These are phyloP conservation scores for Elegia similella DNA, from an alignment of 2,888 invertebrate genomes.

Conservation along the genomic window DNA sequence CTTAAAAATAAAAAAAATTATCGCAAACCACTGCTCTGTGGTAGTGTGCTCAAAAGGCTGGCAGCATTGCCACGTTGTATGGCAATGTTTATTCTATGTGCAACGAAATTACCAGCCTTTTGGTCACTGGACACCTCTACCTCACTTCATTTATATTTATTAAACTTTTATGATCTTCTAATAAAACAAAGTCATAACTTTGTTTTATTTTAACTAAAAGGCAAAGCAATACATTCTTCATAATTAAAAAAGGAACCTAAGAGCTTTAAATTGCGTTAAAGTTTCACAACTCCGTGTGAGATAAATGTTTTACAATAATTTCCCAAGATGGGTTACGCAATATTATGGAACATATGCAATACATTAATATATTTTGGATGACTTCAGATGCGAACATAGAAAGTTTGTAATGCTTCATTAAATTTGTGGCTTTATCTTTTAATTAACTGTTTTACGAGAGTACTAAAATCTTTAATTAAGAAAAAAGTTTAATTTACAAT, in stretches of 20 bases:
- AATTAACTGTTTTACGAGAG: not conserved
- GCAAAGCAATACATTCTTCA: not conserved
- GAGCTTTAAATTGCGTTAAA: not conserved
- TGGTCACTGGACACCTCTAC: no score
- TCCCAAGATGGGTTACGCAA: not conserved
- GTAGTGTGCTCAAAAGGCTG: no score
- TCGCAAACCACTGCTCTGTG: no score
- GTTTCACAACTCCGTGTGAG: not conserved
- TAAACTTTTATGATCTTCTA: not conserved
- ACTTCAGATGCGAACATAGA: not conserved
- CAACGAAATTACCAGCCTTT: no score
- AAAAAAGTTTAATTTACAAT: not conserved
- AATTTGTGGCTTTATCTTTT: not conserved
- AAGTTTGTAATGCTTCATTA: not conserved
- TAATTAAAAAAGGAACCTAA: not conserved
- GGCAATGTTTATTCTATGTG: no score
- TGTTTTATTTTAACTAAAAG: not conserved
- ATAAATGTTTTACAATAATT: conserved; percentile 5
- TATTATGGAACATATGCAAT: not conserved
- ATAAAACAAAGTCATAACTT: no score
- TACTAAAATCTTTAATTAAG: not conserved
- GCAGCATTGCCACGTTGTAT: no score
- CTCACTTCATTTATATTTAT: not conserved
- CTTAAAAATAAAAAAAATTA: no score
- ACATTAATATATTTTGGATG: not conserved